A percentile compares a stretch with the other conserved stretches of the same genome.
phyloP scores from a whole-genome alignment of 2,113 vertebrate species.

The Callipepla squamata region DNA sequence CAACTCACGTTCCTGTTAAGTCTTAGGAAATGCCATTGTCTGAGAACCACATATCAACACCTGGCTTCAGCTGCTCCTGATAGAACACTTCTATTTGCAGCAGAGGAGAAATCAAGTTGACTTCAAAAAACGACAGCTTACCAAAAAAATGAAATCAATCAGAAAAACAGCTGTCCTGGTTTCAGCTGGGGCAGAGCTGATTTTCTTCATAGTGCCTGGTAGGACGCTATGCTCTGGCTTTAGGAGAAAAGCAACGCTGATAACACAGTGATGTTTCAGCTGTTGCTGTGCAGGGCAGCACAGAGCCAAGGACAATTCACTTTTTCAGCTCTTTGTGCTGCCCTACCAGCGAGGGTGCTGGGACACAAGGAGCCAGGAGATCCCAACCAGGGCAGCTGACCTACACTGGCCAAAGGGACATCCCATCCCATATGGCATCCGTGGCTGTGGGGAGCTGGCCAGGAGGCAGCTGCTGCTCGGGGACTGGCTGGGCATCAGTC shows the following conservation, averaged over 20 bases:
- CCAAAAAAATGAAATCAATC: neutral
- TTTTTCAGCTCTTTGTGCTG: neutral
- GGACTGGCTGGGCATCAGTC: neutral
- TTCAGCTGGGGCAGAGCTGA: neutral
- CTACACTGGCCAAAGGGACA: neutral
- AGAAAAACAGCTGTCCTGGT: neutral
- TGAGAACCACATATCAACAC: neutral
- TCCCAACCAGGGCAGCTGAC: neutral
- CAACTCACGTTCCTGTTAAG: neutral
- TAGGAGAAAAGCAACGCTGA: neutral
- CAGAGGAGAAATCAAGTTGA: accelerated
- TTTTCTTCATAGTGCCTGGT: too few relatives aligned
- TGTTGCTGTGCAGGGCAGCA: neutral
- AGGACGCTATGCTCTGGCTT: neutral
- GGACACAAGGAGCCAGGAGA: neutral
- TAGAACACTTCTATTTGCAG: neutral
- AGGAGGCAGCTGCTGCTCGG: neutral
- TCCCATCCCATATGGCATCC: neutral
- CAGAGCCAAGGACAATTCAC: neutral
- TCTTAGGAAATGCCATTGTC: neutral
- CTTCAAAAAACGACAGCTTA: neutral
- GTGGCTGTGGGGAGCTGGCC: neutral
- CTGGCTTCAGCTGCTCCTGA: neutral
- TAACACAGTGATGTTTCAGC: neutral
- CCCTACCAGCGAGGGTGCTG: neutral